Evolutionary conservation across 2,797 vertebrate genomes (phyloP).

Genomic region (Pagetopsis macropterus): DNA sequence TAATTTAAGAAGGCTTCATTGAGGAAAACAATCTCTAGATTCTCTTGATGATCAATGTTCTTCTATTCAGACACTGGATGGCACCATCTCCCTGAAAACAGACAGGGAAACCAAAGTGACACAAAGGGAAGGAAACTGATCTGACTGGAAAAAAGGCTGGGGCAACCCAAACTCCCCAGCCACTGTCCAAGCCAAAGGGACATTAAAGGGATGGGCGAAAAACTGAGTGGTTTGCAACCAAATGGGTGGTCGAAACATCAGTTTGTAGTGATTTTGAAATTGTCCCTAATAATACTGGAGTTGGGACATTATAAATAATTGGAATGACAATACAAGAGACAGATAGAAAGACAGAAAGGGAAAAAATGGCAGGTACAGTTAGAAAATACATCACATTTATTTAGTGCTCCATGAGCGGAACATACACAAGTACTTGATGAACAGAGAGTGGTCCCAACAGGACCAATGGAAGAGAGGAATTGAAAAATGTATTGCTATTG

Average conservation of each 20-base stretch:
- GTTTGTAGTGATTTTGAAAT: constrained; percentile 24
- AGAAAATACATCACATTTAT: constrained; percentile 47
- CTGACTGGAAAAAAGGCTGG: constrained; percentile 19
- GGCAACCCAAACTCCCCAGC: constrained; percentile 17
- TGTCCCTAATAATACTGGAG: constrained; percentile 20
- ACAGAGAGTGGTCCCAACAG: constrained; percentile 43
- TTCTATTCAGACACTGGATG: constrained; percentile 65
- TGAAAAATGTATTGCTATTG: constrained; percentile 55
- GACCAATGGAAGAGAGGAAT: constrained; percentile 47
- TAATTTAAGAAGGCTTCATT: constrained; percentile 40
- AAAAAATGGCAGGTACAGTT: constrained; percentile 41
- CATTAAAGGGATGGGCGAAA: not conserved
- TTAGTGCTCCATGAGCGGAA: constrained; percentile 23
- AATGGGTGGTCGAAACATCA: constrained; percentile 46
- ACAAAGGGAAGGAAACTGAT: constrained; percentile 49
- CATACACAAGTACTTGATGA: constrained; percentile 37
- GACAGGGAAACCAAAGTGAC: constrained; percentile 37
- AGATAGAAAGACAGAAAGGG: constrained; percentile 40
- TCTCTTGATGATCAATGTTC: constrained; percentile 33
- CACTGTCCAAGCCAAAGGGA: constrained; percentile 17
- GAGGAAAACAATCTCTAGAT: constrained; percentile 51
- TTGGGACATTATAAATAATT: constrained; percentile 33
- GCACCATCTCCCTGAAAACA: constrained; percentile 61
- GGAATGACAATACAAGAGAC: constrained; percentile 56
- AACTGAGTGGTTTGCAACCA: not conserved